Conservation (phyloP, 2,888 invertebrate species). For the Volucella inflata region DNA sequence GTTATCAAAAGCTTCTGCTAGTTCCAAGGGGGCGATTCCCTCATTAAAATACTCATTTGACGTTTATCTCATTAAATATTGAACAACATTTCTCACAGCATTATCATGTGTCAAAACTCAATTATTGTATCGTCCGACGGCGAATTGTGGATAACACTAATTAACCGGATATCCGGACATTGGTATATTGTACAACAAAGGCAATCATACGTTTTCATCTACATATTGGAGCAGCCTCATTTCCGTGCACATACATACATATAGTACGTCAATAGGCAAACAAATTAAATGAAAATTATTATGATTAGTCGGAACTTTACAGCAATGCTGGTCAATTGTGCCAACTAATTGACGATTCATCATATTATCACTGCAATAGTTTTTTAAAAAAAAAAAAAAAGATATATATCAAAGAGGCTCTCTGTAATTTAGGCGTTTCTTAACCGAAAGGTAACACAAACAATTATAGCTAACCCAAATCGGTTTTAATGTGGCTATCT, state of each 20-base stretch:
- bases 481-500: no score
- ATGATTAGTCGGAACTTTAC: conserved; percentile 19
- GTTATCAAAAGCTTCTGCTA: no score
- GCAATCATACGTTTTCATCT: conserved; percentile 39
- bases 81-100: not conserved
- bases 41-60: not conserved
- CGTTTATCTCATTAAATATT: not conserved
- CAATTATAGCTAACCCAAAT: no score
- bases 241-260: not conserved
- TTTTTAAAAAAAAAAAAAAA: not conserved
- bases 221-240: conserved; percentile 8
- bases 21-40: no score
- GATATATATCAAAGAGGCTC: no score
- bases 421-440: no score
- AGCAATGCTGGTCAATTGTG: conserved; percentile 34
- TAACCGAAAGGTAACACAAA: no score
- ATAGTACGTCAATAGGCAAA: conserved; percentile 32
- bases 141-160: conserved; percentile 48
- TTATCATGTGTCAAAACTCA: conserved; percentile 20
- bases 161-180: conserved; percentile 58
- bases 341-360: conserved; percentile 17
- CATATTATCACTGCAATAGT: not conserved
- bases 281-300: conserved; percentile 40
- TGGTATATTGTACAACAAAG: conserved; percentile 30
- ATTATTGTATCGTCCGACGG: conserved; percentile 12